Conservation (phyloP, 1,140 invertebrate species). For the Phocides pigmalion region DNA sequence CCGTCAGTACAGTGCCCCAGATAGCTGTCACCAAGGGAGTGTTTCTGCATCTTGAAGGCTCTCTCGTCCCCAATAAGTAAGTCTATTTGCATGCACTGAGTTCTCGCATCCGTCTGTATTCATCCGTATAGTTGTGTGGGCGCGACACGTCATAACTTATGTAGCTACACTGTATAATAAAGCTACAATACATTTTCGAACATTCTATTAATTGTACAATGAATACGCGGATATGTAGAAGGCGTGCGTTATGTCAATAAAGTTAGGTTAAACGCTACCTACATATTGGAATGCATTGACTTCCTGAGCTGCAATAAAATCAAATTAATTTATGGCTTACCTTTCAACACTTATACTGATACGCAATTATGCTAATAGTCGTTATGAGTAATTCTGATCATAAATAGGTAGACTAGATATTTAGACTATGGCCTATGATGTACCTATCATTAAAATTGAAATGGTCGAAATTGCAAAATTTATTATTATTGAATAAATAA, state of each 20-base stretch:
- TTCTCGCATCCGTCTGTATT: slow-evolving; percentile 59
- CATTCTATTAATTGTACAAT: slow-evolving; percentile 7
- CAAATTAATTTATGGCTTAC: slow-evolving; percentile 11
- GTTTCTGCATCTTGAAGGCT: slow-evolving; percentile 61
- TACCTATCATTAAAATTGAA: no score
- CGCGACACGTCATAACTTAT: slow-evolving; percentile 77
- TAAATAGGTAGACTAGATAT: slow-evolving; percentile 4
- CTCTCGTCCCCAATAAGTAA: slow-evolving; percentile 64
- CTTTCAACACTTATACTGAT: background rate
- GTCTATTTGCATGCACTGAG: slow-evolving; percentile 70
- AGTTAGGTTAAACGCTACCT: background rate
- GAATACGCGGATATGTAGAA: background rate
- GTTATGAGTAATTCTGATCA: slow-evolving; percentile 20
- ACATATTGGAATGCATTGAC: slow-evolving; percentile 9
- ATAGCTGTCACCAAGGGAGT: slow-evolving; percentile 62
- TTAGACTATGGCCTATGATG: no score
- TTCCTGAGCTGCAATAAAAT: slow-evolving; percentile 14
- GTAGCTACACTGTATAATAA: slow-evolving; percentile 33
- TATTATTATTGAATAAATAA: no score
- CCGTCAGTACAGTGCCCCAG: slow-evolving; percentile 62
- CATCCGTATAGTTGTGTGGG: slow-evolving; percentile 53
- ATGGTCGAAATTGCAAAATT: no score
- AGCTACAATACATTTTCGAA: slow-evolving; percentile 26
- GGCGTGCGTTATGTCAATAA: background rate
- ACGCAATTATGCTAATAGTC: slow-evolving; percentile 24